A percentile compares a stretch with the other conserved stretches of the same genome.
Evolutionary conservation across 2,113 vertebrate species (phyloP).

Genomic region (Thunnus thynnus): DNA sequence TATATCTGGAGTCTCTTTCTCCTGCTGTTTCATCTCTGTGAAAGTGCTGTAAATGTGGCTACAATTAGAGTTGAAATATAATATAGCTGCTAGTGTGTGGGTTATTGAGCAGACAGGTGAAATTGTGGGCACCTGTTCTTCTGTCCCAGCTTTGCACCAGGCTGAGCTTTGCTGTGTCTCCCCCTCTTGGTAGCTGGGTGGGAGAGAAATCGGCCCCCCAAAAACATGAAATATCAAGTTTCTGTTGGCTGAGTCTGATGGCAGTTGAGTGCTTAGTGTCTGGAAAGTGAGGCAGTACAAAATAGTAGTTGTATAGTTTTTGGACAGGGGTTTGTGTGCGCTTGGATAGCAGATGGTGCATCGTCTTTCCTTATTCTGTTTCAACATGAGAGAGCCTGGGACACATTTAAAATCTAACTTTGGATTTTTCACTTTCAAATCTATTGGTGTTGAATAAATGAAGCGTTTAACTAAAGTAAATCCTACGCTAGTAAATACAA

Average conservation of each 20-base stretch:
- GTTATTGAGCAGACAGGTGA: conserved; percentile 73
- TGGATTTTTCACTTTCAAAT: conserved; percentile 31
- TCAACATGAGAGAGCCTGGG: conserved; percentile 16
- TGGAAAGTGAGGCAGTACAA: conserved; percentile 61
- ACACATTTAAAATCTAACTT: conserved; percentile 48
- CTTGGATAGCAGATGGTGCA: conserved; percentile 35
- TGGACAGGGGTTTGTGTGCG: conserved; percentile 45
- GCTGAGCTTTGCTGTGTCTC: conserved; percentile 68
- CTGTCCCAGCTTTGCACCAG: conserved; percentile 51
- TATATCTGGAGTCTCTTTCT: conserved; percentile 18
- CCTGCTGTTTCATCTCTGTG: conserved; percentile 35
- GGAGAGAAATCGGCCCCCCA: conserved; percentile 41
- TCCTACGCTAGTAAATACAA: not conserved
- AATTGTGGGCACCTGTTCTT: conserved; percentile 76
- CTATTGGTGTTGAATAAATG: conserved; percentile 14
- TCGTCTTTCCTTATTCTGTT: conserved; percentile 34
- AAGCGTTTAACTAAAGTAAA: conserved; percentile 15
- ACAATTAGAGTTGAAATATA: conserved; percentile 65
- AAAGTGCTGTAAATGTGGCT: conserved; percentile 58
- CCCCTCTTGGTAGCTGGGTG: conserved; percentile 75
- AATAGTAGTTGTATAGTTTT: conserved; percentile 41
- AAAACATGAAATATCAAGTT: conserved; percentile 67
- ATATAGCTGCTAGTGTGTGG: conserved; percentile 42
- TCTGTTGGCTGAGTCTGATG: conserved; percentile 60
- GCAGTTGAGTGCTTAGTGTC: conserved; percentile 67